Conservation (phyloP, 2,797 vertebrate genomes). For the Triplophysa bombifrons region DNA sequence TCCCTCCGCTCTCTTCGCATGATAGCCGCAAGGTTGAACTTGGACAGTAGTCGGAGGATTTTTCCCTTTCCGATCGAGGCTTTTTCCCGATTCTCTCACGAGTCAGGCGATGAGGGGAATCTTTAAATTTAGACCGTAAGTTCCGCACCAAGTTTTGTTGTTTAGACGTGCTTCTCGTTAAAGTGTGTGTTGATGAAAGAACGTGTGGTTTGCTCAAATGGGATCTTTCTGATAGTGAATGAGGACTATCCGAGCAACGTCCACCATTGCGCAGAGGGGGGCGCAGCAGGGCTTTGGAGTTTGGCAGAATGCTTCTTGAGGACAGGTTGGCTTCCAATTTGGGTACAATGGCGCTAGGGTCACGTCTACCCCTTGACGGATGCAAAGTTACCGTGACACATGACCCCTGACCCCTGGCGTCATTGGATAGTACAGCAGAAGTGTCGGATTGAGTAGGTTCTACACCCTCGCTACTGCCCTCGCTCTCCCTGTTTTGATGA, state of each 20-base stretch:
- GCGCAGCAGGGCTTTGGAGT: constrained; percentile 78
- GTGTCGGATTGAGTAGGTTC: constrained; percentile 74
- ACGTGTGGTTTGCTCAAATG: constrained; percentile 14
- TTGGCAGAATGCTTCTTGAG: constrained; percentile 60
- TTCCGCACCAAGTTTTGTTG: constrained; percentile 24
- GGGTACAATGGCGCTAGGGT: constrained; percentile 90
- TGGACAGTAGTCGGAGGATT: constrained; percentile 37
- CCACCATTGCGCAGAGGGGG: constrained; percentile 73
- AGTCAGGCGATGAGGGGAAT: constrained; percentile 10
- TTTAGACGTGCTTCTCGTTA: constrained; percentile 47
- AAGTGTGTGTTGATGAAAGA: constrained; percentile 24
- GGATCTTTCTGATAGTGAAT: constrained; percentile 25
- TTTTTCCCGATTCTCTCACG: constrained; percentile 57
- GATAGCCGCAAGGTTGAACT: constrained; percentile 17
- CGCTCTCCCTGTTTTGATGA: constrained; percentile 71
- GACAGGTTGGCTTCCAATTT: constrained; percentile 94
- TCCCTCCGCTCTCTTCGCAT: constrained; percentile 68
- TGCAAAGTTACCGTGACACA: constrained; percentile 92
- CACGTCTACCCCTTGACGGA: constrained; percentile 78
- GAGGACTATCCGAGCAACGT: constrained; percentile 59
- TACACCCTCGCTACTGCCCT: constrained; percentile 81
- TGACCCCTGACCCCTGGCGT: constrained; percentile 74
- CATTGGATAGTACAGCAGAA: constrained; percentile 53
- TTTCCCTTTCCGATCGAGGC: constrained; percentile 70
- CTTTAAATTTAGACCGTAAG: constrained; percentile 41